Evolutionary conservation across 2,888 invertebrate species (phyloP).

Genomic region (Chouioia cunea): DNA sequence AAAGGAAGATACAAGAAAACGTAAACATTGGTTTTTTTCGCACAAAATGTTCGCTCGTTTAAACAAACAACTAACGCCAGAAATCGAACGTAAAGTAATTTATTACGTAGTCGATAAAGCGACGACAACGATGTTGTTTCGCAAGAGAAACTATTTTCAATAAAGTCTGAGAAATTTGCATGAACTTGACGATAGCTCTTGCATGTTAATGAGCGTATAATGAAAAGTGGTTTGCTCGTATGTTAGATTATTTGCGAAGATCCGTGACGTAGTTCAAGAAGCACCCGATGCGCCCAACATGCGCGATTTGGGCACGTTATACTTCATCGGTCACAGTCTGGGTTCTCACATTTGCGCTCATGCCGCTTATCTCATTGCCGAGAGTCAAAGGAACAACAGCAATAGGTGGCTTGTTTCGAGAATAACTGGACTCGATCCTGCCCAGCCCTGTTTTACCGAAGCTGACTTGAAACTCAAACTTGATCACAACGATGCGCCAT

Average conservation of each 20-base stretch:
- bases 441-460: constrained; percentile 75
- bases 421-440: constrained; percentile 74
- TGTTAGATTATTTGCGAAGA: constrained; percentile 70
- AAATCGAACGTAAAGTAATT: too few species aligned
- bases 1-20: too few species aligned
- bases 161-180: too few species aligned
- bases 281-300: constrained; percentile 60
- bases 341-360: constrained; percentile 76
- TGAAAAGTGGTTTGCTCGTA: too few species aligned
- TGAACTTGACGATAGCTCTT: too few species aligned
- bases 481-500: constrained; percentile 72
- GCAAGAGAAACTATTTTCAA: too few species aligned
- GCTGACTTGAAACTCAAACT: constrained; percentile 69
- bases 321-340: constrained; percentile 75
- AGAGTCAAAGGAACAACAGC: constrained; percentile 54
- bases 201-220: neutral
- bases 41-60: too few species aligned
- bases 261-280: constrained; percentile 66
- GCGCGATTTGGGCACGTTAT: constrained; percentile 62
- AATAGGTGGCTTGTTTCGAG: constrained; percentile 57
- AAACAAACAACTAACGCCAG: too few species aligned
- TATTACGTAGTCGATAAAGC: too few species aligned
- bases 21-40: too few species aligned
- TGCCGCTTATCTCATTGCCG: constrained; percentile 70
- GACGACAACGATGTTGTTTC: too few species aligned